Conservation (phyloP, 2,888 invertebrate genomes). For the Electrophaes corylata region DNA sequence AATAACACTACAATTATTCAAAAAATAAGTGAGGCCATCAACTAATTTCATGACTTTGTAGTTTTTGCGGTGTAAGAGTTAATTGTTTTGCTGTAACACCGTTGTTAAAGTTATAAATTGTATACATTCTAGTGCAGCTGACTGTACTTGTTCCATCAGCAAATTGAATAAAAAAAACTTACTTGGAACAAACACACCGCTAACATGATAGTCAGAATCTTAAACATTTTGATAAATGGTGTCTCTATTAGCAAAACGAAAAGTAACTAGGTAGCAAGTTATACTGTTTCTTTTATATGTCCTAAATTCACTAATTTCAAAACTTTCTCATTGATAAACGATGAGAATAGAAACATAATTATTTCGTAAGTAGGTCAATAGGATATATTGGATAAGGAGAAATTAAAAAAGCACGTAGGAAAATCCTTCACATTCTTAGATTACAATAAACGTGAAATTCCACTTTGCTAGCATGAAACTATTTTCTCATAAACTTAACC, state of each 20-base stretch:
- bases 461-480: too few relatives aligned
- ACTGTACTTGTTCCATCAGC: too few relatives aligned
- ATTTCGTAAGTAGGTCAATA: slow-evolving; percentile 24
- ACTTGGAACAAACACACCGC: slow-evolving; percentile 25
- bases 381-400: slow-evolving; percentile 10
- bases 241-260: background rate
- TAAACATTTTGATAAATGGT: slow-evolving; percentile 16
- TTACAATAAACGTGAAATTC: too few relatives aligned
- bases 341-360: slow-evolving; percentile 3
- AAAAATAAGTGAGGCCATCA: too few relatives aligned
- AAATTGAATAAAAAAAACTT: slow-evolving; percentile 14
- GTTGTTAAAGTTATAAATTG: too few relatives aligned
- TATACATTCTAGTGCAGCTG: too few relatives aligned
- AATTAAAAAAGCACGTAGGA: slow-evolving; percentile 21
- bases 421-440: slow-evolving; percentile 9
- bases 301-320: slow-evolving; percentile 7
- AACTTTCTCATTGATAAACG: slow-evolving; percentile 11
- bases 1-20: too few relatives aligned
- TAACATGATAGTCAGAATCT: slow-evolving; percentile 11
- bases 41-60: too few relatives aligned
- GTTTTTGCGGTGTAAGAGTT: too few relatives aligned
- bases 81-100: too few relatives aligned
- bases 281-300: slow-evolving; percentile 15
- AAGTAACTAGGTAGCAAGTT: background rate
- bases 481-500: too few relatives aligned